Evolutionary conservation across 2,113 vertebrate genomes (phyloP), one percentile per base, ranked within the genome.

Genomic region (Gadus macrocephalus): DNA sequence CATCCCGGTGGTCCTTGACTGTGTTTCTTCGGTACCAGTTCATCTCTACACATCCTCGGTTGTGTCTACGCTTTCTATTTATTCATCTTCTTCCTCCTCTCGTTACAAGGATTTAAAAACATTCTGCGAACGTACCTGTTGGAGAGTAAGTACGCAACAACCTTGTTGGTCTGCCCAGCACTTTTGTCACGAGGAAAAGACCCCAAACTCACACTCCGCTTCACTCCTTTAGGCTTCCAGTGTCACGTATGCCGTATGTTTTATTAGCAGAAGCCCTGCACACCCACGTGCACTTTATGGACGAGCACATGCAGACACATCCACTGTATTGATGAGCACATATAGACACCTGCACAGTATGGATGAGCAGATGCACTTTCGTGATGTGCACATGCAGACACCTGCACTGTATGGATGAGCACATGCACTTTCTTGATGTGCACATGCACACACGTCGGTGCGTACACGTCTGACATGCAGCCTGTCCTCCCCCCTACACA

Each of bases 111-210:
- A 78, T 85, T 93, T 88, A 88, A 86, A 90, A 91, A 90, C 89
- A 92, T 88, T 86, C 88, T 91, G 88, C 91, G 91, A 92, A 80
- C 87, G 11, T 90, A 86, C 83, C 81, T 91, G 74, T 80, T 80
- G 72, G 85, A 89, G 82, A 88, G 93, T 93, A 92, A 93, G 92
- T 93, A 83, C 73, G 84, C 84, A 78, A 76, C 63, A 69, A 15
- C 59, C 53, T 27, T 60, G 6, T 69, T 38, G 70, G 80, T 55
- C 27, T 5, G 14, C 73, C 56, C 19, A 28, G 68, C 79, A 70
- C 76, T 79, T 71, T 71, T 62, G 68, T 71, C 71, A 75, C 71
- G 79, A 77, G 3, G 76, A 75, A 84, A 74, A 62, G 6, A 5
- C 71, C 71, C 42, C 4, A 42, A 77, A 49, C 42, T 77, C 72